These are phyloP conservation scores for Tolmerus cingulatus DNA, from an alignment of 2,888 invertebrate species.

Conservation along the genomic window DNA sequence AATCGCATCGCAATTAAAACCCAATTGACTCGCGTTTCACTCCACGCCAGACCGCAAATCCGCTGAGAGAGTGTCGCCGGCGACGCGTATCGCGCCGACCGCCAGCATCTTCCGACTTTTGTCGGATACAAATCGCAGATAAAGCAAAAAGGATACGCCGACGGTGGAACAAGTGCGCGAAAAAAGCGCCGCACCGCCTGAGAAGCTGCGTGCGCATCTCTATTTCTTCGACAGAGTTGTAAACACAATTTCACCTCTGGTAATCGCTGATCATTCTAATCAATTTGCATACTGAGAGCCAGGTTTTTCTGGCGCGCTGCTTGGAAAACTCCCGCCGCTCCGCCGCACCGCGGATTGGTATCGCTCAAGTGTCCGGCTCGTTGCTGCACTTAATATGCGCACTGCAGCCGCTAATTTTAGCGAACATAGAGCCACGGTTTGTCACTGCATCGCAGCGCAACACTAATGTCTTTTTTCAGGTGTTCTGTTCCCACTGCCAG, in stretches of 20 bases:
- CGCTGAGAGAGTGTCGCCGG: neutral
- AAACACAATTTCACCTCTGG: conserved; percentile 35
- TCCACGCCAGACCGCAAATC: neutral
- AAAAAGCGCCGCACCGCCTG: neutral
- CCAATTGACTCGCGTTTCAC: conserved; percentile 31
- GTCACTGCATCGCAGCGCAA: neutral
- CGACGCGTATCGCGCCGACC: neutral
- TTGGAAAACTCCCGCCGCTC: neutral
- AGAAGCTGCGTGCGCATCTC: conserved; percentile 37
- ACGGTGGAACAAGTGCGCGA: neutral
- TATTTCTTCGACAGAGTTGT: conserved; percentile 26
- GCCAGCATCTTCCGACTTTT: neutral
- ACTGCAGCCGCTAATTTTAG: neutral
- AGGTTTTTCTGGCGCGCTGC: neutral
- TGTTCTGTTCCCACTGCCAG: neutral
- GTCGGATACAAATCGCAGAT: conserved; percentile 13
- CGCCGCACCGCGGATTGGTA: neutral
- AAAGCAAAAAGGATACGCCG: neutral
- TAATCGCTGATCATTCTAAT: conserved; percentile 37
- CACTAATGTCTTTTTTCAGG: neutral
- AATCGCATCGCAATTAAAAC: conserved; percentile 39
- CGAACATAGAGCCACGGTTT: neutral
- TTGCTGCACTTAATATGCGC: neutral
- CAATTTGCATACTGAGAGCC: conserved; percentile 30
- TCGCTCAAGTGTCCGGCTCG: neutral